Conservation (phyloP, 2,113 vertebrate species). For the Perca flavescens region DNA sequence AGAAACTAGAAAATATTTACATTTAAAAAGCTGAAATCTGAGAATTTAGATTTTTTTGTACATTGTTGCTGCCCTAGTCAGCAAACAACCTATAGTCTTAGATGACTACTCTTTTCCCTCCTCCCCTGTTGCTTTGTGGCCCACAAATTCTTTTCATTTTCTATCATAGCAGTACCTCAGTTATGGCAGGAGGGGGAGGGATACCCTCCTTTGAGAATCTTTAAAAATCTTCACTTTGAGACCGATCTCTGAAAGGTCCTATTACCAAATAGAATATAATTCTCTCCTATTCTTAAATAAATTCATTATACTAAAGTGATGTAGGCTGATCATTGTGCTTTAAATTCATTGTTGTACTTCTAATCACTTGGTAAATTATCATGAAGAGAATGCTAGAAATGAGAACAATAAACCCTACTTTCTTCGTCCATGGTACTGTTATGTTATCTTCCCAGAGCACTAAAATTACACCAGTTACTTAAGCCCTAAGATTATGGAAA, state of each 20-base stretch:
- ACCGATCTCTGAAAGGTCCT: background rate
- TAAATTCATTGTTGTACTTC: conserved; percentile 10
- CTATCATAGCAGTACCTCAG: background rate
- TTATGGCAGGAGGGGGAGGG: background rate
- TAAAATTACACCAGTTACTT: conserved; percentile 55
- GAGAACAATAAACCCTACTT: conserved; percentile 23
- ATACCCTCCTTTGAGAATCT: background rate
- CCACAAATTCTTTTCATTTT: background rate
- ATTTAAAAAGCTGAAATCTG: too few species aligned
- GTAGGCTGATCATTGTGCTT: background rate
- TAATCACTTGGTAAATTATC: conserved; percentile 16
- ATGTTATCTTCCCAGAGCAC: conserved; percentile 34
- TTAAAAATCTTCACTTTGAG: background rate
- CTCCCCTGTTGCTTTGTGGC: background rate
- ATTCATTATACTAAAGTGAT: conserved; percentile 6
- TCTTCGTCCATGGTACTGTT: background rate
- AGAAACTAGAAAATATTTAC: too few species aligned
- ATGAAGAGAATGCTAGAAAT: conserved; percentile 31
- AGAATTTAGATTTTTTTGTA: too few species aligned
- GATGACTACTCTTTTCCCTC: background rate
- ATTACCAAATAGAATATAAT: background rate
- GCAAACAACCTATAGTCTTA: background rate
- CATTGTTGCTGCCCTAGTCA: background rate
- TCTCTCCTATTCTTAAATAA: background rate
- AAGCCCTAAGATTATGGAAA: conserved; percentile 47